phyloP scores from a whole-genome alignment of 2,113 vertebrate species.

The Sula dactylatra region DNA sequence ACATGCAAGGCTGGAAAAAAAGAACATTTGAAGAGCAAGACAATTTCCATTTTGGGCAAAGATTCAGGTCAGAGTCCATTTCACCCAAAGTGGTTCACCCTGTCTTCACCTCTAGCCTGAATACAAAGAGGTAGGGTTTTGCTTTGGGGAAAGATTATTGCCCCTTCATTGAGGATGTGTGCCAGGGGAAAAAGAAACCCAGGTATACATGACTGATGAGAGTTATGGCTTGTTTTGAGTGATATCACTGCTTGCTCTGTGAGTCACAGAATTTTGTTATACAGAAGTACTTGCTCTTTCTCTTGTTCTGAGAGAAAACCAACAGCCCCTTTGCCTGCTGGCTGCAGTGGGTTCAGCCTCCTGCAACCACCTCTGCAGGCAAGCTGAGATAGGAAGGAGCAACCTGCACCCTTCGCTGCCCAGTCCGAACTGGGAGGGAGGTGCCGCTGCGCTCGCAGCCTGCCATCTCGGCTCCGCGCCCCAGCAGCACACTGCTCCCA shows the following conservation, averaged over 20 bases:
- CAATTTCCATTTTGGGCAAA: neutral
- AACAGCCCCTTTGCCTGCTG: neutral
- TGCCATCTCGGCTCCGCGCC: accelerated
- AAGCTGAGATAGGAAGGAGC: neutral
- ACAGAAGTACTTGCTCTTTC: neutral
- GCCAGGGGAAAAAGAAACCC: neutral
- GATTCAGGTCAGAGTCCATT: neutral
- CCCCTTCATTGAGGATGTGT: accelerated
- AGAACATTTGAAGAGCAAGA: neutral
- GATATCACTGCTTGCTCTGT: neutral
- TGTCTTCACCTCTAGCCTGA: neutral
- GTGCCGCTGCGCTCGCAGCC: accelerated
- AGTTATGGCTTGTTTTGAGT: accelerated
- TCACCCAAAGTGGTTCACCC: neutral
- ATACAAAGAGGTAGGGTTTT: neutral
- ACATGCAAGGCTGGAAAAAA: neutral
- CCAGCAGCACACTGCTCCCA: neutral
- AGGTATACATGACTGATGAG: accelerated
- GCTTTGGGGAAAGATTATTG: neutral
- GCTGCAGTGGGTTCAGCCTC: neutral
- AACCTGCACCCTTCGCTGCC: neutral
- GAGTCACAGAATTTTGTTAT: neutral
- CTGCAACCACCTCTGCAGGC: neutral
- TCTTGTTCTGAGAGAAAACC: neutral
- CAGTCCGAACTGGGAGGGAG: too few species aligned